Evolutionary conservation across 2,113 vertebrate species (phyloP).

Genomic region (Shinisaurus crocodilurus): DNA sequence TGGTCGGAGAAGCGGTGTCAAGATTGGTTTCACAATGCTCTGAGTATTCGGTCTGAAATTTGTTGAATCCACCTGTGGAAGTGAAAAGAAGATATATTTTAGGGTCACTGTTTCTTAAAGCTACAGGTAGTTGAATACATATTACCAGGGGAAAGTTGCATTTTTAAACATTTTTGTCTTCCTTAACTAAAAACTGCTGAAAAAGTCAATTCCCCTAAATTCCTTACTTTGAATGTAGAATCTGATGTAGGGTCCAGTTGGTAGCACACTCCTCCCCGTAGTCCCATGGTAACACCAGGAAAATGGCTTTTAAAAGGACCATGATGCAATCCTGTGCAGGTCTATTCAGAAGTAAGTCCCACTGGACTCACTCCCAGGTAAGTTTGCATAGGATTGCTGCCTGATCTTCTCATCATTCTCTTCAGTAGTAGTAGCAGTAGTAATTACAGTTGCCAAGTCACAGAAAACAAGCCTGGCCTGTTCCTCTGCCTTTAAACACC

Average conservation of each 20-base stretch:
- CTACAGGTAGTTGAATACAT: background rate
- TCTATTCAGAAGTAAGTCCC: background rate
- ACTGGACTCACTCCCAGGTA: background rate
- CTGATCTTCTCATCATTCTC: background rate
- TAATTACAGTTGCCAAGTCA: slow-evolving; percentile 1
- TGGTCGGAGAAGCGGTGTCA: slow-evolving; percentile 91
- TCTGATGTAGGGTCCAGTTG: background rate
- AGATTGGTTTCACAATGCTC: slow-evolving; percentile 96
- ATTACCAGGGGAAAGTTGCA: background rate
- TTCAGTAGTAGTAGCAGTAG: background rate
- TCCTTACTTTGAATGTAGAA: background rate
- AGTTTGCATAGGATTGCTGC: background rate
- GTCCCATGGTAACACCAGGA: background rate
- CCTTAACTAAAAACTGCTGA: background rate
- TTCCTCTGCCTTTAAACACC: background rate
- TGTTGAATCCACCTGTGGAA: slow-evolving; percentile 93
- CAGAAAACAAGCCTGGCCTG: background rate
- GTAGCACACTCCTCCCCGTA: slow-evolving; percentile 1
- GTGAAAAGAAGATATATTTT: slow-evolving; percentile 16
- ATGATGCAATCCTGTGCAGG: background rate
- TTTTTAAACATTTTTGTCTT: background rate
- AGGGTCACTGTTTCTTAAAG: slow-evolving; percentile 12
- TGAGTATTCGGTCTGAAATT: slow-evolving; percentile 95
- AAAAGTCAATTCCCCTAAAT: slow-evolving; percentile 1
- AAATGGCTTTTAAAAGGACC: background rate